Percentiles rank a stretch among this genome's conserved stretches.
These are phyloP conservation scores for Elephas maximus DNA, from an alignment of 2,113 vertebrate species.

Conservation along the genomic window DNA sequence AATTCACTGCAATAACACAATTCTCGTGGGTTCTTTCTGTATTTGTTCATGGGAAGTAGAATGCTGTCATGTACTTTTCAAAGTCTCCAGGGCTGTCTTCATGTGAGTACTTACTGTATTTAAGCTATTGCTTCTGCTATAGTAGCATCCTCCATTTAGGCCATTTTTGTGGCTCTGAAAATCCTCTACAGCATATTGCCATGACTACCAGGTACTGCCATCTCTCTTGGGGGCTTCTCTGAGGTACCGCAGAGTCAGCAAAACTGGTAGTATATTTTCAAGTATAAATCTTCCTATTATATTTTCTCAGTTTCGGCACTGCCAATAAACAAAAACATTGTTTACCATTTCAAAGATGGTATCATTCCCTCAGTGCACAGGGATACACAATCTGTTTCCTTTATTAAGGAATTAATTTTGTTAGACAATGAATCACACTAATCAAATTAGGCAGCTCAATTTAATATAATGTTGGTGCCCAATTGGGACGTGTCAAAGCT, in stretches of 20 bases:
- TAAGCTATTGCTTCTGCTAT: neutral
- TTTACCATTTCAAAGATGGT: neutral
- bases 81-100: neutral
- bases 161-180: neutral
- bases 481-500: neutral
- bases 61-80: neutral
- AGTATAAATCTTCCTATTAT: neutral
- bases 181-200: neutral
- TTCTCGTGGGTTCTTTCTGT: neutral
- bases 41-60: neutral
- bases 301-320: neutral
- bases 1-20: neutral
- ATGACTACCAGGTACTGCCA: neutral
- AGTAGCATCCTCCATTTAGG: neutral
- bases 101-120: neutral
- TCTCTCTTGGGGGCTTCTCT: neutral
- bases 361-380: neutral
- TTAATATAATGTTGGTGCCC: neutral
- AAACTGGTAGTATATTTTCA: neutral
- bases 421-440: constrained; percentile 1
- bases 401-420: constrained; percentile 56
- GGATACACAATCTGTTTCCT: neutral
- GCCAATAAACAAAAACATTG: neutral
- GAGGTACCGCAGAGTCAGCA: neutral
- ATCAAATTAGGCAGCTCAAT: neutral